phyloP scores from a whole-genome alignment of 2,113 vertebrate genomes.

The Ranitomeya variabilis region DNA sequence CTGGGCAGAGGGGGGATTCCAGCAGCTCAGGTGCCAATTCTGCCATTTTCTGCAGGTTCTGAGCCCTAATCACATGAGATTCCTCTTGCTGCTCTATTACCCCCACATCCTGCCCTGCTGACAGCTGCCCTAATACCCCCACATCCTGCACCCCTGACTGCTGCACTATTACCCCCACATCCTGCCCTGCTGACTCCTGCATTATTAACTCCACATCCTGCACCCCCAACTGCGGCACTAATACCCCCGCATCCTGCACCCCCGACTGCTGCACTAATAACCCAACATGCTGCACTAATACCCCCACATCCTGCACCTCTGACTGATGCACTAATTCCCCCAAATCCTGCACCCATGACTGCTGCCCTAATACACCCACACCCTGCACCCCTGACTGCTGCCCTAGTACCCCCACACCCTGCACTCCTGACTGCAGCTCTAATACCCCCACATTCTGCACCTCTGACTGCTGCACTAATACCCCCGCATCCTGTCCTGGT shows the following conservation, averaged over 20 bases:
- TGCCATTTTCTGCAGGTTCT: not conserved
- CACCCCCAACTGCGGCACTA: not conserved
- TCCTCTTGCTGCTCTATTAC: constrained; percentile 15
- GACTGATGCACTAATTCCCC: not conserved
- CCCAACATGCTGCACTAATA: not conserved
- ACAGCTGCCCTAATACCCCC: not conserved
- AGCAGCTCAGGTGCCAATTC: not conserved
- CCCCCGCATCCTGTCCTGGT: not conserved
- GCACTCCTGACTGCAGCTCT: not conserved
- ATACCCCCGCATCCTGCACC: no score
- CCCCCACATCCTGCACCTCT: not conserved
- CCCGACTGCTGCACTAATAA: no score
- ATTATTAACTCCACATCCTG: not conserved
- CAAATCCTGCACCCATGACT: not conserved
- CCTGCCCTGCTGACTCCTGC: not conserved
- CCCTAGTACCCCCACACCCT: not conserved
- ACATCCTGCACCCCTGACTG: no score
- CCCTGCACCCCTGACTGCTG: not conserved
- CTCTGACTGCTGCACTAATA: not conserved
- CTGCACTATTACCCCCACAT: not conserved
- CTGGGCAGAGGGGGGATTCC: not conserved
- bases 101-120: constrained; percentile 33
- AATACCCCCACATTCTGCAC: not conserved
- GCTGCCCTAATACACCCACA: not conserved
- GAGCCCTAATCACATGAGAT: not conserved